Percentiles rank a stretch among this genome's conserved stretches.
Evolutionary conservation across 2,888 invertebrate species (phyloP).

Genomic region (Acrobasis consociella): DNA sequence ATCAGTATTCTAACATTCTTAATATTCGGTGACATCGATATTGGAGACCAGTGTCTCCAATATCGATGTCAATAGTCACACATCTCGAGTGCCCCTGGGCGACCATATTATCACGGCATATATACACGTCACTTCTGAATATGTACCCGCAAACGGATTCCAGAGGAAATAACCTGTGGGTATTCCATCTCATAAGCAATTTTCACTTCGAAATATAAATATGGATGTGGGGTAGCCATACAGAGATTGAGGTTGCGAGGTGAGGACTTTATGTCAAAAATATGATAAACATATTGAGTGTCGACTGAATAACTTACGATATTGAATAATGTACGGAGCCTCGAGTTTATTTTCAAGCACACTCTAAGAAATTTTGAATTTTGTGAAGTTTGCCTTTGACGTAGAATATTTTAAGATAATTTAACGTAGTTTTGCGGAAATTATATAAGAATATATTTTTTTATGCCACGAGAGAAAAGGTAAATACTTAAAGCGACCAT

Average conservation of each 20-base stretch:
- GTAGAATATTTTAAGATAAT: no score
- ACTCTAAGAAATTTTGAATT: not conserved
- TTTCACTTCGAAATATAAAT: constrained; percentile 15
- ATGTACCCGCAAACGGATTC: constrained; percentile 8
- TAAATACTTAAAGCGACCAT: no score
- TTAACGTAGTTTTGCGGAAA: no score
- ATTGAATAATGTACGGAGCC: not conserved
- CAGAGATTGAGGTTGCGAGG: not conserved
- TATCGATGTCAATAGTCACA: no score
- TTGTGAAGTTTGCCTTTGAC: no score
- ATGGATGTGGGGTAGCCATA: not conserved
- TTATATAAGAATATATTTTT: no score
- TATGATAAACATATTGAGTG: constrained; percentile 5
- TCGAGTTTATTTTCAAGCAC: constrained; percentile 1
- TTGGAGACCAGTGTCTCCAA: no score
- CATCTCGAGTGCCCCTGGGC: no score
- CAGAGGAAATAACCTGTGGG: constrained; percentile 21
- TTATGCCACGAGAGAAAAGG: no score
- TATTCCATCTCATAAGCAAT: constrained; percentile 12
- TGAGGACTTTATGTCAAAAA: not conserved
- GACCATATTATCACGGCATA: not conserved
- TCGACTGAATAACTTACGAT: not conserved
- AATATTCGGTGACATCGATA: no score
- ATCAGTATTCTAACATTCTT: no score
- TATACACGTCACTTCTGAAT: not conserved